phyloP scores from a whole-genome alignment of 2,113 vertebrate genomes.

The Spermophilus dauricus region DNA sequence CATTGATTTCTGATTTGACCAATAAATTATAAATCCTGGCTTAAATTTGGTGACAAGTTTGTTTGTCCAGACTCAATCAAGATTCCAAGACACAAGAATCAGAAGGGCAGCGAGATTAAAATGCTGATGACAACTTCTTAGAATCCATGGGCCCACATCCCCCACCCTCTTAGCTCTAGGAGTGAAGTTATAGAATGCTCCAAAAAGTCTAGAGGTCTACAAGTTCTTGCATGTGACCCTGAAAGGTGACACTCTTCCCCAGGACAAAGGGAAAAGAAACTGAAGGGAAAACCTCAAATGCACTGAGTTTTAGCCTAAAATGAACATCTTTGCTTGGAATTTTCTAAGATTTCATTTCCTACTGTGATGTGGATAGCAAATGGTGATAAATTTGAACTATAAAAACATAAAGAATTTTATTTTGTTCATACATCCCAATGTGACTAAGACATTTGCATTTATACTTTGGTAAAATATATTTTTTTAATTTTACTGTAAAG shows the following conservation, averaged over 20 bases:
- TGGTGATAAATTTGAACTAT: not conserved
- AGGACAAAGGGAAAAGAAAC: not conserved
- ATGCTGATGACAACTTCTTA: not conserved
- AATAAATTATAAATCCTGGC: not conserved
- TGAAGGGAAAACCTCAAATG: constrained; percentile 3
- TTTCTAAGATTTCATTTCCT: constrained; percentile 51
- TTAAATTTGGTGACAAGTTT: not conserved
- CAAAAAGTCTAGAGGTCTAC: not conserved
- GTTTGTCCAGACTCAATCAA: not conserved
- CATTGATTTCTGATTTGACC: not conserved
- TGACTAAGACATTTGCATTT: not conserved
- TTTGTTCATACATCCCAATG: not conserved
- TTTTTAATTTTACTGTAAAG: not conserved
- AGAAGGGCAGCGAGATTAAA: not conserved
- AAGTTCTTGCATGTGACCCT: not conserved
- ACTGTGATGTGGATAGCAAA: not conserved
- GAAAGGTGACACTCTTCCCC: not conserved
- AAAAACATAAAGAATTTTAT: constrained; percentile 28
- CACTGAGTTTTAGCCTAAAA: constrained; percentile 16
- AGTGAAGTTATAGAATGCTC: not conserved
- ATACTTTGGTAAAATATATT: not conserved
- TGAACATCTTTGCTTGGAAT: not conserved
- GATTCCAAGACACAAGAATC: not conserved
- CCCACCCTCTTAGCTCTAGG: not conserved
- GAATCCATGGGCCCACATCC: not conserved